Percentiles rank a stretch among this genome's conserved stretches.
Conservation (phyloP, 2,888 invertebrate species). For the Thymelicus lineola region DNA sequence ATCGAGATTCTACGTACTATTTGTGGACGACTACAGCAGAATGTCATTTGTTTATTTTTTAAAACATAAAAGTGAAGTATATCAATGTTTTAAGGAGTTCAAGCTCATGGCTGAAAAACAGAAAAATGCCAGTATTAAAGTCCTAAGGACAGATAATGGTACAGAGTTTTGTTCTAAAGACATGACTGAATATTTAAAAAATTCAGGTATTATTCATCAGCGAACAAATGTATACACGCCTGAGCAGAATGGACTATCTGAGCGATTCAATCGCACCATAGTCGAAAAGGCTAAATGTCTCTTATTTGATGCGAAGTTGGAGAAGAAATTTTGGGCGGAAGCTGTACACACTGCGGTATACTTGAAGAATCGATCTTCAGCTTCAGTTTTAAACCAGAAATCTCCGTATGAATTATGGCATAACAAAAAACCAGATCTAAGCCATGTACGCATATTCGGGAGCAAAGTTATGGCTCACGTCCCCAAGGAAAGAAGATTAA, state of each 20-base stretch:
- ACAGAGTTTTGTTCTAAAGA: slow-evolving; percentile 19
- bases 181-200: background rate
- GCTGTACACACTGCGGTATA: slow-evolving; percentile 35
- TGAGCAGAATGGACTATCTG: background rate
- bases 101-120: slow-evolving; percentile 23
- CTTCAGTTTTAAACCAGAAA: background rate
- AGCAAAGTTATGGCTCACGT: slow-evolving; percentile 41
- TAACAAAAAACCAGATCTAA: slow-evolving; percentile 36
- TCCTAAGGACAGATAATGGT: slow-evolving; percentile 31
- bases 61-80: background rate
- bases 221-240: slow-evolving; percentile 1
- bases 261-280: slow-evolving; percentile 27
- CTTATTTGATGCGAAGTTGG: slow-evolving; percentile 36
- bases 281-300: slow-evolving; percentile 38
- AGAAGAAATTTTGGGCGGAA: slow-evolving; percentile 38
- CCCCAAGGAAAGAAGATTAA: slow-evolving; percentile 37
- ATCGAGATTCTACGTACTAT: background rate
- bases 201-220: background rate
- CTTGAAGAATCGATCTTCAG: slow-evolving; percentile 28
- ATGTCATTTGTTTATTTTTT: slow-evolving; percentile 2
- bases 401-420: background rate
- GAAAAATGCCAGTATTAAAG: slow-evolving; percentile 12
- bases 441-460: slow-evolving; percentile 42
- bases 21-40: background rate
- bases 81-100: background rate